phyloP scores from a whole-genome alignment of 2,888 invertebrate genomes.

The Rhagonycha lutea region DNA sequence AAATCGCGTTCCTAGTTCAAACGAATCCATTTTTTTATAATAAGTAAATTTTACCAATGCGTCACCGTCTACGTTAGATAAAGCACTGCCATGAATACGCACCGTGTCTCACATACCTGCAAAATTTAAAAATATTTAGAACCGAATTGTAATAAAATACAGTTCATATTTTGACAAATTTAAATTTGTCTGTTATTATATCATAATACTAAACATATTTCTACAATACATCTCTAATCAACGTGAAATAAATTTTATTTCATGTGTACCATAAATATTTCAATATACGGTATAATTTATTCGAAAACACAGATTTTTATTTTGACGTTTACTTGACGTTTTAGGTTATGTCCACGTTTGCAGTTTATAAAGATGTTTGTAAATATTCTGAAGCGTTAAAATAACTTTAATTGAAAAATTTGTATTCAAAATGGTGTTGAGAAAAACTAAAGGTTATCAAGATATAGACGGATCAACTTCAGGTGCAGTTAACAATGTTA shows the following conservation, averaged over 20 bases:
- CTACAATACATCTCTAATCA: not conserved
- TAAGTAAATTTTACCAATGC: not conserved
- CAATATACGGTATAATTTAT: not conserved
- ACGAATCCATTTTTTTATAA: conserved; percentile 16
- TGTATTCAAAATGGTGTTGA: conserved; percentile 49
- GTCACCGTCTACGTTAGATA: not conserved
- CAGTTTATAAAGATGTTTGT: not conserved
- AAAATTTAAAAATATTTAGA: not conserved
- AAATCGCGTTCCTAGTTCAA: conserved; percentile 30
- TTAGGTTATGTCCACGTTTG: conserved; percentile 1
- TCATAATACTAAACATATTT: not conserved
- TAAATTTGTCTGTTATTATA: not conserved
- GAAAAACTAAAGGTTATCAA: conserved; percentile 65
- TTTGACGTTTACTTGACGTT: not conserved
- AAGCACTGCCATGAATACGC: not conserved
- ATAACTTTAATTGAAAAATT: not conserved
- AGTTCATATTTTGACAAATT: not conserved
- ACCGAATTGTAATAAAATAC: not conserved
- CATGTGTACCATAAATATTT: not conserved
- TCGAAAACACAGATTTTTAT: not conserved
- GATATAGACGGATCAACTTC: conserved; percentile 61
- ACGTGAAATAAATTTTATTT: not conserved
- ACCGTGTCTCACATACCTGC: not conserved
- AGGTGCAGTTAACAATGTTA: conserved; percentile 45
- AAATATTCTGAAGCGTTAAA: not conserved